Evolutionary conservation across 37 sponge, comb jelly and placozoan species (phyloP).

Genomic region (Dysidea cf. avara): DNA sequence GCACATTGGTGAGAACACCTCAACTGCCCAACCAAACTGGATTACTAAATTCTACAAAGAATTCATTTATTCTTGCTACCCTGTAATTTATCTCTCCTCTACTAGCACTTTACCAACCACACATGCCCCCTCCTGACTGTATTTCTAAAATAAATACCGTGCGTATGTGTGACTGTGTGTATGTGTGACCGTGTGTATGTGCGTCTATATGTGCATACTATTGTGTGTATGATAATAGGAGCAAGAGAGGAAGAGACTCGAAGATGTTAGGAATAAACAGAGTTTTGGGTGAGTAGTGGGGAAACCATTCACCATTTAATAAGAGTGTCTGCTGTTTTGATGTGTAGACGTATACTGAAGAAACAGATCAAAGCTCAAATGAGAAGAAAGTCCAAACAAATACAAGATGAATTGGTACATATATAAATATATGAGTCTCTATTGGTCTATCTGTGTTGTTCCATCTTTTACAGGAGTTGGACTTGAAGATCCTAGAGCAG

Average conservation of each 20-base stretch:
- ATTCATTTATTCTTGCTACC: too few relatives aligned
- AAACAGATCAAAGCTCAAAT: conserved; percentile 84
- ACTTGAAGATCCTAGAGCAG: conserved; percentile 77
- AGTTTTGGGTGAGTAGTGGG: conserved; percentile 56
- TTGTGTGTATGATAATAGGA: conserved; percentile 54
- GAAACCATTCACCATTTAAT: not conserved
- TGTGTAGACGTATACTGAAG: conserved; percentile 55
- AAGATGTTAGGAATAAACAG: conserved; percentile 49
- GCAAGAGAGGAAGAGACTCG: conserved; percentile 58
- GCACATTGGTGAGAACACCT: too few relatives aligned
- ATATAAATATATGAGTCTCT: too few relatives aligned
- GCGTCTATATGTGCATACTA: too few relatives aligned
- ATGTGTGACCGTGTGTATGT: too few relatives aligned
- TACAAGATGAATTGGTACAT: conserved; percentile 90
- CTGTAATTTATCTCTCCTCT: too few relatives aligned
- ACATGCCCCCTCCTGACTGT: too few relatives aligned
- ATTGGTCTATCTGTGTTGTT: not conserved
- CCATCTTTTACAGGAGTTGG: conserved; percentile 65
- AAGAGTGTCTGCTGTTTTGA: not conserved
- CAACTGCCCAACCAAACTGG: too few relatives aligned
- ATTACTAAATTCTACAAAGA: too few relatives aligned
- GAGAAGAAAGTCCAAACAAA: conserved; percentile 70
- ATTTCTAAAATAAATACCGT: too few relatives aligned
- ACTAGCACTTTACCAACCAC: too few relatives aligned
- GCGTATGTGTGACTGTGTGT: too few relatives aligned